Base-by-base conservation (phyloP, 2,797 vertebrate species). In the Helicolenus hilgendorfi region DNA sequence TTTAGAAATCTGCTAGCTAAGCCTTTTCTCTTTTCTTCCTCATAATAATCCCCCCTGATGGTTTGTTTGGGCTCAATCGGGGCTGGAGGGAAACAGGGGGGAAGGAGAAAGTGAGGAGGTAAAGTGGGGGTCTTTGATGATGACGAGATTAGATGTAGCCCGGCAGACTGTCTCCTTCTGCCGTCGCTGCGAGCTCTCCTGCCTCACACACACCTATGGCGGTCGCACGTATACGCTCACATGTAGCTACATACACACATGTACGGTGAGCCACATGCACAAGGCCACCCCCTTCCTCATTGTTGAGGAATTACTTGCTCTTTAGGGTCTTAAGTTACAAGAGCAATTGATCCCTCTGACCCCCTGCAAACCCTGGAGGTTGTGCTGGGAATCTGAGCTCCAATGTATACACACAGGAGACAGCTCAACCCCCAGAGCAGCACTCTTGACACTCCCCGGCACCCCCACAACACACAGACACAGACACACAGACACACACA, bases 261-360 rank as follows among this genome's bases (percentile, higher is more conserved):
- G 80, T 83, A 78, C 65, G 59, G 64, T 22, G 67, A 88, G 90
- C 83, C 7, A 5, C 86, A 89, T 87, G 95, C 93, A 90, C 93
- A 92, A 77, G 80, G 97, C 97, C 97, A 98, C 96, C 96, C 98
- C 98, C 97, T 97, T 94, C 82, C 94, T 97, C 96, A 94, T 98
- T 98, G 98, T 98, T 98, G 97, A 97, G 97, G 97, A 98, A 98
- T 98, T 98, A 97, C 98, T 98, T 98, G 98, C 98, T 98, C 97
- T 98, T 98, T 98, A 93, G 97, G 96, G 98, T 98, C 97, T 99
- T 98, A 96, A 94, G 96, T 99, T 99, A 98, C 98, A 88, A 97
- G 96, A 98, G 98, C 98, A 98, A 98, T 99, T 99, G 98, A 98
- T 99, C 98, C 97, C 96, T 84, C 86, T 98, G 98, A 98, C 98